phyloP scores from a whole-genome alignment of 2,113 vertebrate species.

The Acanthochromis polyacanthus region DNA sequence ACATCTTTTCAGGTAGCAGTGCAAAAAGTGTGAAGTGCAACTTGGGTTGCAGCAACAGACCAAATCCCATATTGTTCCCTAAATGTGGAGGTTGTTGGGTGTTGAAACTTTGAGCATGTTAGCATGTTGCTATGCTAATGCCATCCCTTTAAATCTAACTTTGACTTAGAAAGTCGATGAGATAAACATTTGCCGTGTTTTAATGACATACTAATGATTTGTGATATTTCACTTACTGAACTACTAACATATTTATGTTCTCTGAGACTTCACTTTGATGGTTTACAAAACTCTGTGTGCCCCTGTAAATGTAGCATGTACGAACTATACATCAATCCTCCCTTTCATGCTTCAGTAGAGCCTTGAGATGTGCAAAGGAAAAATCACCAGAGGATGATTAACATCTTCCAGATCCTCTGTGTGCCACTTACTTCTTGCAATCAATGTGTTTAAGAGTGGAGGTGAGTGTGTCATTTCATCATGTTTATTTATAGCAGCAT shows the following conservation, averaged over 20 bases:
- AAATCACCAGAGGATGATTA: slow-evolving; percentile 52
- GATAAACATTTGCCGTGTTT: neutral
- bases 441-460: slow-evolving; percentile 68
- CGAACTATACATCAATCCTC: slow-evolving; percentile 1
- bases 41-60: neutral
- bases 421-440: slow-evolving; percentile 53
- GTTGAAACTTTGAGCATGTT: too few relatives aligned
- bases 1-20: neutral
- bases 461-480: slow-evolving; percentile 79
- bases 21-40: neutral
- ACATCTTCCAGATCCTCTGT: slow-evolving; percentile 54
- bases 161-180: neutral
- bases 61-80: neutral
- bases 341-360: slow-evolving; percentile 19
- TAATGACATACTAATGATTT: neutral
- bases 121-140: too few relatives aligned
- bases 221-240: neutral
- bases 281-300: neutral
- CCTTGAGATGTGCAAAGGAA: slow-evolving; percentile 11
- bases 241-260: neutral
- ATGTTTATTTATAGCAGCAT: slow-evolving; percentile 84
- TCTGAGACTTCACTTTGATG: neutral
- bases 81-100: neutral
- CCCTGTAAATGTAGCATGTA: slow-evolving; percentile 14
- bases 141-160: too few relatives aligned